Evolutionary conservation across 2,113 vertebrate species (phyloP), one percentile per base, ranked within the genome.

Genomic region (Camelus dromedarius): DNA sequence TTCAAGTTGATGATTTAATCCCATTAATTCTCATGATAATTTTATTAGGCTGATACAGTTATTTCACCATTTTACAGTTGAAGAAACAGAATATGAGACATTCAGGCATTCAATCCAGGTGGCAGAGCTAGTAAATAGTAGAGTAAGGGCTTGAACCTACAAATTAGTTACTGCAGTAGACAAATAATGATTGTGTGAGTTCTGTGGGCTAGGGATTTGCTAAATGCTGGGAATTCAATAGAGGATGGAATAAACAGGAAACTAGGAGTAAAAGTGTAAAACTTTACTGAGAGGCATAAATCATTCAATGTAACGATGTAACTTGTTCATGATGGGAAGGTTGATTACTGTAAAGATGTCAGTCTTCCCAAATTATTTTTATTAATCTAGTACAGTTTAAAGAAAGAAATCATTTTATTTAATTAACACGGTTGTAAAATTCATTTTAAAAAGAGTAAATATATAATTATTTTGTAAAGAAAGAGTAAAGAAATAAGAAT

Each of bases 181-280:
- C 8, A 73, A 58, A 85, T 86, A 64, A 48, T 76, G 72, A 24
- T 32, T 26, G 3, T 22, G 10, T 81, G 8, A 72, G 26, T 73
- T 89, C 86, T 58, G 14, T 64, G 50, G 64, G 2, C 15, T 58
- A 62, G 56, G 35, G 14, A 93, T 50, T 95, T 83, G 18, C 20
- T 80, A 81, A 30, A 93, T 18, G 46, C 4, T 62, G 58, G 9
- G 16, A 91, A 58, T 70, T 72, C 50, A 87, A 38, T 38, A 62
- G 26, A 38, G 14, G 82, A 73, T 5, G 50, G 9, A 12, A 22
- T 86, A 67, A 75, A 92, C 32, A 15, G 38, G 26, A 72, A 77
- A 89, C 10, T 60, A 12, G 89, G 38, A 90, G 83, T 85, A 66
- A 93, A 96, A 73, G 12, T 28, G 79, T 64, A 52, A 77, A 91